A percentile compares a stretch with the other conserved stretches of the same genome.
phyloP scores from a whole-genome alignment of 2,113 vertebrate species.

The Phocoena phocoena region DNA sequence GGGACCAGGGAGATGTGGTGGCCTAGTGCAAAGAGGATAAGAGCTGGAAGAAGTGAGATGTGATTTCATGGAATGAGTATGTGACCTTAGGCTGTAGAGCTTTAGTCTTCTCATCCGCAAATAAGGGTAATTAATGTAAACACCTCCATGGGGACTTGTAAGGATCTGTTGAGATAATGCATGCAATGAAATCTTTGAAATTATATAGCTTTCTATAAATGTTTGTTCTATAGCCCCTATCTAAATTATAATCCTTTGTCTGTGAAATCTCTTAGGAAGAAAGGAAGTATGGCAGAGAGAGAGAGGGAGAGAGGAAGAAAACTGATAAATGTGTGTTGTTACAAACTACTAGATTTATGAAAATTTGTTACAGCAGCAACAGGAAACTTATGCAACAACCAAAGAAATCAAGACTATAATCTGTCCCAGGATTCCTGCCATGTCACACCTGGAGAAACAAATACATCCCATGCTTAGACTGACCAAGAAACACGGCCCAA shows the following conservation, averaged over 20 bases:
- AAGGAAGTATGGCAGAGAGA: background rate
- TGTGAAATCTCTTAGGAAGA: background rate
- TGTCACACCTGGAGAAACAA: background rate
- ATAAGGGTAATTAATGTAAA: background rate
- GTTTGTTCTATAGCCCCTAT: background rate
- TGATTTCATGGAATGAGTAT: background rate
- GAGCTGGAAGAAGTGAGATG: background rate
- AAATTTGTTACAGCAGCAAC: background rate
- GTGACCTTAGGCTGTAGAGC: background rate
- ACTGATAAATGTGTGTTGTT: background rate
- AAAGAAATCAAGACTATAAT: background rate
- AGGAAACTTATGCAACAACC: background rate
- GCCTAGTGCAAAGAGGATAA: fast-evolving
- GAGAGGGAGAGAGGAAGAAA: background rate
- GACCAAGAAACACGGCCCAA: background rate
- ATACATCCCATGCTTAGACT: too few species aligned
- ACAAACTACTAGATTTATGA: fast-evolving
- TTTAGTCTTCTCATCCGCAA: background rate
- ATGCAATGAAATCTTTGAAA: background rate
- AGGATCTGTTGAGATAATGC: background rate
- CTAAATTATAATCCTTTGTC: background rate
- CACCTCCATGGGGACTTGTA: background rate
- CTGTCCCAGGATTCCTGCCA: background rate
- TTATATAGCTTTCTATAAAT: background rate
- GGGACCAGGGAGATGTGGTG: background rate